Evolutionary conservation across 37 sponge, comb jelly and placozoan genomes (phyloP).

Genomic region (Mnemiopsis leidyi): DNA sequence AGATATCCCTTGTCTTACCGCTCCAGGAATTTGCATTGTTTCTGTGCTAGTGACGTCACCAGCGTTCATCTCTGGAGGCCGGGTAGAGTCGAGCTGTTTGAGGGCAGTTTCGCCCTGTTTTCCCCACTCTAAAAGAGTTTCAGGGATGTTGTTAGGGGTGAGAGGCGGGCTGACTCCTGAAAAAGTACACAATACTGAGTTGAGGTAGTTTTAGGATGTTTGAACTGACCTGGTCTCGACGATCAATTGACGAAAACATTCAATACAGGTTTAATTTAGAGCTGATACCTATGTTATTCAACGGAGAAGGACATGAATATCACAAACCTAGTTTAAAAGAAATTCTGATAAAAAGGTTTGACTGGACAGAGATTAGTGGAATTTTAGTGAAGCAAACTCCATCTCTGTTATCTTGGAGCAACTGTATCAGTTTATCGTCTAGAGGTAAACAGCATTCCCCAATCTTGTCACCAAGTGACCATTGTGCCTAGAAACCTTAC

Average conservation of each 20-base stretch:
- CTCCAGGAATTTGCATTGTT: too few species aligned
- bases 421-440: neutral
- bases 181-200: too few species aligned
- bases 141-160: slow-evolving; percentile 17
- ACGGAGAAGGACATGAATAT: neutral
- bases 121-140: neutral
- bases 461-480: slow-evolving; percentile 39
- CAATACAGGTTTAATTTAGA: too few species aligned
- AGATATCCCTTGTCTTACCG: neutral
- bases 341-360: slow-evolving; percentile 1
- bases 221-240: too few species aligned
- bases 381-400: slow-evolving; percentile 50
- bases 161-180: slow-evolving; percentile 40
- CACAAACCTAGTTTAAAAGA: slow-evolving; percentile 37
- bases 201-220: too few species aligned
- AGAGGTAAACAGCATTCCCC: neutral
- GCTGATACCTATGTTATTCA: neutral
- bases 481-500: too few species aligned
- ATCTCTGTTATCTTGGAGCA: neutral
- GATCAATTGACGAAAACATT: too few species aligned
- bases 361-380: slow-evolving; percentile 28
- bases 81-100: neutral
- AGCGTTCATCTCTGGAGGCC: too few species aligned
- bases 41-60: too few species aligned
- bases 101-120: neutral